Conservation (phyloP, 1,140 invertebrate species). For the Pseudomyrmex sp. region DNA sequence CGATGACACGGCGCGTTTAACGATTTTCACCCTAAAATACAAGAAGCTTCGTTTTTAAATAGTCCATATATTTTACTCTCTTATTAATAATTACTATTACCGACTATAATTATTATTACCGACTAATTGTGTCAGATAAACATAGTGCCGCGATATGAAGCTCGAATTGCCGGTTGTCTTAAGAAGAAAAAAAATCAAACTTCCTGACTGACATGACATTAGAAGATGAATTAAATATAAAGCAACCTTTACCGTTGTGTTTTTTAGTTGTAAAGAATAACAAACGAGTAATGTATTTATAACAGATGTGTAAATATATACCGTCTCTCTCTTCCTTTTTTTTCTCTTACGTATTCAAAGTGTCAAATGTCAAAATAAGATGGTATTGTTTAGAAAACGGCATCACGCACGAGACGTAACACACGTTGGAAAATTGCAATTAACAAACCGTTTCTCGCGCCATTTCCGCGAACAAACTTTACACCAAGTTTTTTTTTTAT, state of each 20-base stretch:
- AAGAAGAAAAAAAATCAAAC: too few relatives aligned
- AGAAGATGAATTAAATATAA: too few relatives aligned
- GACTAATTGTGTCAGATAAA: background rate
- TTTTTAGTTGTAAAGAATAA: too few relatives aligned
- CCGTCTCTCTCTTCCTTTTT: too few relatives aligned
- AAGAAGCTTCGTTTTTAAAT: background rate
- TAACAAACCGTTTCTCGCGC: slow-evolving; percentile 15
- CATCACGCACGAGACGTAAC: background rate
- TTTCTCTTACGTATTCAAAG: background rate
- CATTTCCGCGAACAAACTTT: slow-evolving; percentile 27
- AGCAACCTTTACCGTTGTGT: too few relatives aligned
- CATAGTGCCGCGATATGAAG: too few relatives aligned
- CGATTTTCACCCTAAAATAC: slow-evolving; percentile 6
- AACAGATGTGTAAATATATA: too few relatives aligned
- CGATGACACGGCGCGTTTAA: background rate
- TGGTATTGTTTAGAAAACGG: too few relatives aligned
- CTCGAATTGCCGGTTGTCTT: too few relatives aligned
- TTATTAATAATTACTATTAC: slow-evolving; percentile 3
- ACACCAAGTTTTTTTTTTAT: slow-evolving; percentile 47
- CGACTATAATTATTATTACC: background rate
- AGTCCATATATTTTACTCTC: background rate
- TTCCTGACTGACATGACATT: too few relatives aligned
- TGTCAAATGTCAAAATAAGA: background rate
- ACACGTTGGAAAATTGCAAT: background rate
- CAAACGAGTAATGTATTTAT: too few relatives aligned